Base-by-base conservation (phyloP, 1,140 invertebrate species). In the Danaus plexippus region DNA sequence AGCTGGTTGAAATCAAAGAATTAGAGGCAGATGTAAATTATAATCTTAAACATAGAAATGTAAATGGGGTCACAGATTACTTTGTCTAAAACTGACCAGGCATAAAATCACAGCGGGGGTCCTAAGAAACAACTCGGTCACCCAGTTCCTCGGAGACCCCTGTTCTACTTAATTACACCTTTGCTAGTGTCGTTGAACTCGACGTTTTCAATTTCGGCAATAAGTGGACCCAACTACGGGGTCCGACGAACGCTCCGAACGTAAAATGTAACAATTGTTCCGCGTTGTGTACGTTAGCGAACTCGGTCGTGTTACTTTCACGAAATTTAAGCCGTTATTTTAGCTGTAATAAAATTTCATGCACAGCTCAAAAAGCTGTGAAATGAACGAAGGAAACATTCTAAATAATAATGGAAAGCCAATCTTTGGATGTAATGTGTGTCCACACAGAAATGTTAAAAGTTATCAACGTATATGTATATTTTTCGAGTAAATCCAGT, bases 1-100 rank as follows among this genome's bases (percentile, higher is more conserved):
- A 61, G 54, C 59, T 60, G 63, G 43, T 22, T 55, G 42, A 59
- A 65, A 65, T 63, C 63, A 49, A 49, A 61, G 43, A 59, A 69
- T 69, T 69, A 69, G 52, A 59, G 47, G 67, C 67, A 66, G 67
- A 69, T 67, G 67, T 69, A 64, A 64, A 59, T 63, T 65, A 54
- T 61, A 64, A 64, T 56, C 47, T 50, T 54, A 44, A 63, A 47
- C 45, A 44, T 50, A 40, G 48, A 47, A 12, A 47, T 51, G 51
- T 48, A 42, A 48, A 62, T 48, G 60, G 59, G 43, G 42, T 48
- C 54, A 52, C 11, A 42, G 57, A 48, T 54, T 49, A 52, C 48
- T 75, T 85, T 83, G 79, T 86, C 69, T 84, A 66, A 56, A 74
- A 84, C 83, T 86, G 83, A 86, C 83, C 83, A 81, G 76, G 64